Evolutionary conservation across 2,797 vertebrate genomes (phyloP).

Genomic region (Falco berigora): DNA sequence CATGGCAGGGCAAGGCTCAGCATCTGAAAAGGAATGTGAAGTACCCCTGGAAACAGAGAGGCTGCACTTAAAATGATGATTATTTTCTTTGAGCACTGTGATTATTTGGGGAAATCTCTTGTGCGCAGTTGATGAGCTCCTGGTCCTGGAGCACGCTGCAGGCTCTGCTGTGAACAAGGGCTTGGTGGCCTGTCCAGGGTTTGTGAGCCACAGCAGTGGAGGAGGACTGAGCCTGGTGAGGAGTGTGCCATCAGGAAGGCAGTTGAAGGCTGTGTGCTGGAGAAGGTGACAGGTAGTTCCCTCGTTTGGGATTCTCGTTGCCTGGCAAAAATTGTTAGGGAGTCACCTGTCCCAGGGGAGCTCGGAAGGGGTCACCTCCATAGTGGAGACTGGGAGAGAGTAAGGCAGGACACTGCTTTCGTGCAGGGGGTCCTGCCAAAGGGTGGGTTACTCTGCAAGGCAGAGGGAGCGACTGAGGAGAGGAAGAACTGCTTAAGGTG

Average conservation of each 20-base stretch:
- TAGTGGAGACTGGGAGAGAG: background rate
- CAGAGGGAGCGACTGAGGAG: background rate
- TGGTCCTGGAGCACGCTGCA: fast-evolving
- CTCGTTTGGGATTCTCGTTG: background rate
- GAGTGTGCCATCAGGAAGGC: background rate
- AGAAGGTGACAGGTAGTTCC: background rate
- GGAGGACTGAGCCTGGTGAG: too few relatives aligned
- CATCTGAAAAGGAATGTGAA: background rate
- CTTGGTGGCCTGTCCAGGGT: background rate
- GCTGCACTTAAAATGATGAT: background rate
- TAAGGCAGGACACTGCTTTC: background rate
- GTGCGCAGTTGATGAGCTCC: background rate
- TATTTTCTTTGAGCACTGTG: background rate
- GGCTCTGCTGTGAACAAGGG: background rate
- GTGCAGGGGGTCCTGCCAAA: background rate
- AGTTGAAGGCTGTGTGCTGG: background rate
- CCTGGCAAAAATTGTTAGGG: background rate
- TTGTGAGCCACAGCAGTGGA: fast-evolving
- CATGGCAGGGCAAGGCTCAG: background rate
- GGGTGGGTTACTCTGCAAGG: background rate
- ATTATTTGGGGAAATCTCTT: background rate
- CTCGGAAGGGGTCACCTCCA: background rate
- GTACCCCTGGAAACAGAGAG: background rate
- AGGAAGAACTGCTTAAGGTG: background rate
- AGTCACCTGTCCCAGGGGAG: background rate